Percentiles rank a stretch among this genome's conserved stretches.
These are phyloP conservation scores for Triplophysa rosa DNA, from an alignment of 2,113 vertebrate genomes.

Conservation along the genomic window DNA sequence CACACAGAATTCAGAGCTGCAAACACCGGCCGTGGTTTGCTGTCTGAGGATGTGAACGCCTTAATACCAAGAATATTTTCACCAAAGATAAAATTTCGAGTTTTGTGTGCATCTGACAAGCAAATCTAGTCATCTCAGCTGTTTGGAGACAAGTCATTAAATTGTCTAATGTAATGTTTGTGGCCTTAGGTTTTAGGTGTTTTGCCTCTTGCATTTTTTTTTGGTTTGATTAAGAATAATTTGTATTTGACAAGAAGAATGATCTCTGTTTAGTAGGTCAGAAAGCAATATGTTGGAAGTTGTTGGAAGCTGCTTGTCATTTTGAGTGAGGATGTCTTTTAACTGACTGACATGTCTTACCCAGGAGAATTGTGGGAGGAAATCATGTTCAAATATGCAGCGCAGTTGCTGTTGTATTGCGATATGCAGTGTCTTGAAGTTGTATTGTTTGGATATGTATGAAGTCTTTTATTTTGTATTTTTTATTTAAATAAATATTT, in stretches of 20 bases:
- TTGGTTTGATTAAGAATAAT: not conserved
- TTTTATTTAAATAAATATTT: no score
- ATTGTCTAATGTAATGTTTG: not conserved
- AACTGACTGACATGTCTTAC: slow-evolving; percentile 35
- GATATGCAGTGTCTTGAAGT: slow-evolving; percentile 12
- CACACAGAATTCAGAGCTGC: not conserved
- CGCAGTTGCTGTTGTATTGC: slow-evolving; percentile 42
- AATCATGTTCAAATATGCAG: slow-evolving; percentile 34
- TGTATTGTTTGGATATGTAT: slow-evolving; percentile 1
- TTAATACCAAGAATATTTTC: not conserved
- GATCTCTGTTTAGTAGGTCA: not conserved
- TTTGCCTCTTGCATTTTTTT: not conserved
- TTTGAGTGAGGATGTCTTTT: slow-evolving; percentile 31
- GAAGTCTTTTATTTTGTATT: not conserved
- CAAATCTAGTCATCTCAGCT: slow-evolving; percentile 4
- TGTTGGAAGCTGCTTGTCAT: slow-evolving; percentile 30
- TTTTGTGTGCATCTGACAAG: not conserved
- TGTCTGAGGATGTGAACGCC: not conserved
- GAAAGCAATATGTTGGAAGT: slow-evolving; percentile 18
- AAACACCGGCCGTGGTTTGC: not conserved
- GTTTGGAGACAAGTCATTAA: slow-evolving; percentile 1
- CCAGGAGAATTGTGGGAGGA: slow-evolving; percentile 30
- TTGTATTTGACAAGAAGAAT: not conserved
- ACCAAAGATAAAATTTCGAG: not conserved
- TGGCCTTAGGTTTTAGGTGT: not conserved